Base-by-base conservation (phyloP, 1,140 invertebrate species). In the Bombus cullumanus region DNA sequence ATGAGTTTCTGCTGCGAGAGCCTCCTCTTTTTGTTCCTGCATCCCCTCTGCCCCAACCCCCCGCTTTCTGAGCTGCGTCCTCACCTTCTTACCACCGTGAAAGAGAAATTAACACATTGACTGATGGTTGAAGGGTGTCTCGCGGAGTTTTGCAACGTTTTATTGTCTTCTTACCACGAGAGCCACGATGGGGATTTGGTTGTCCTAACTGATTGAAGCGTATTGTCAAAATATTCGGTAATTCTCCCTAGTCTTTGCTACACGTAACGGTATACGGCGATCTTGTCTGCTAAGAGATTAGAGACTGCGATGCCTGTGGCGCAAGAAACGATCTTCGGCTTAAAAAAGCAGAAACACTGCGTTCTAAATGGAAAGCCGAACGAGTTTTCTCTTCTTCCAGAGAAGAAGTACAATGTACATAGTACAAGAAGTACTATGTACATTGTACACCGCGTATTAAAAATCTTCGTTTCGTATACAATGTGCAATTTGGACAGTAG, bases 91-190 rank as follows among this genome's bases (percentile, higher is more conserved):
- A 69, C 62, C 39, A 71, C 22, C 12, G 10, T 77, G 59, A 83
- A 72, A 79, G 76, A 72, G 76, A 62, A 84, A 84, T 84, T 84
- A 84, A 84, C 76, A 68, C 76, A 28, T 84, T 57, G 34, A 78
- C 41, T 69, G 34, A 15, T 37, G 64, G 22, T 18, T 34, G 66
- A 59, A n/a, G 76, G 31, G 75, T 72, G 83, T 79, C 47, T 41
- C 75, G 75, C 39, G 2, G 9, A 71, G 39, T 79, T 72, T 62
- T 31, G 0, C 68, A 47, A 59, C 43, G 22, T 59, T 75, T 43
- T 72, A 28, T 57, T 39, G 62, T 57, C 41, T 64, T 15, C 59
- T 53, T 53, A 22, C 25, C 37, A 25, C 31, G 15, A 12, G 5
- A 28, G 43, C 43, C 72, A 37, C 57, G 59, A 76, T 64, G 72